These are phyloP conservation scores for Eilema griseolum DNA, from an alignment of 2,888 invertebrate species.

Conservation along the genomic window DNA sequence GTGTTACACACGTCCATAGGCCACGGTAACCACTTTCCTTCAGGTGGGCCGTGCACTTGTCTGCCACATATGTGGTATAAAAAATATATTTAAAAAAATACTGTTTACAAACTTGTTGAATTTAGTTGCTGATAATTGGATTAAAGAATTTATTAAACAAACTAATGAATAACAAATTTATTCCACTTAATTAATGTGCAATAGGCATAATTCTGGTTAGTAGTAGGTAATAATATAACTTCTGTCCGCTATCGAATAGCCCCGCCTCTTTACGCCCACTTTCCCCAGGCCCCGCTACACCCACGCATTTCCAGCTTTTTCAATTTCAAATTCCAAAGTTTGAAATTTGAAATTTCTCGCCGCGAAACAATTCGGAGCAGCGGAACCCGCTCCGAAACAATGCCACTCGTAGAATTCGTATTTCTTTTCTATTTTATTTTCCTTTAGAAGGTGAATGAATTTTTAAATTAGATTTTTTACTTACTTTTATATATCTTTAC, in stretches of 20 bases:
- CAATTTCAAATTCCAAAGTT: conserved; percentile 73
- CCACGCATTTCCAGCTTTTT: conserved; percentile 61
- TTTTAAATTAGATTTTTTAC: conserved; percentile 19
- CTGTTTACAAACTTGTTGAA: not conserved
- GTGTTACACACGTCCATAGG: too few relatives aligned
- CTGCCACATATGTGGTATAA: too few relatives aligned
- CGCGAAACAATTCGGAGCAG: conserved; percentile 65
- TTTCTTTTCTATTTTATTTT: conserved; percentile 34
- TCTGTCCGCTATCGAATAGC: conserved; percentile 60
- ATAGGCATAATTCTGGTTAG: conserved; percentile 34
- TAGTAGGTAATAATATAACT: conserved; percentile 48
- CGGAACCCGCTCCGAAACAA: conserved; percentile 61
- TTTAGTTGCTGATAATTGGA: not conserved
- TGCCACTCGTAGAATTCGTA: conserved; percentile 53
- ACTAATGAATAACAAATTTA: not conserved
- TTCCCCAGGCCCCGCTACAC: conserved; percentile 60
- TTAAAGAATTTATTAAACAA: not conserved
- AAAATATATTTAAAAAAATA: too few relatives aligned
- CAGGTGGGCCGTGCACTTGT: too few relatives aligned
- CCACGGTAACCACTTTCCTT: too few relatives aligned
- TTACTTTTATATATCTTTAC: conserved; percentile 7
- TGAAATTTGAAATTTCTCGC: conserved; percentile 73
- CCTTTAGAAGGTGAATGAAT: conserved; percentile 22
- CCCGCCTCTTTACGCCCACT: conserved; percentile 69
- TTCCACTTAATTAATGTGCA: conserved; percentile 17